These are phyloP conservation scores for Pissodes strobi DNA, from an alignment of 1,140 invertebrate species.

Conservation along the genomic window DNA sequence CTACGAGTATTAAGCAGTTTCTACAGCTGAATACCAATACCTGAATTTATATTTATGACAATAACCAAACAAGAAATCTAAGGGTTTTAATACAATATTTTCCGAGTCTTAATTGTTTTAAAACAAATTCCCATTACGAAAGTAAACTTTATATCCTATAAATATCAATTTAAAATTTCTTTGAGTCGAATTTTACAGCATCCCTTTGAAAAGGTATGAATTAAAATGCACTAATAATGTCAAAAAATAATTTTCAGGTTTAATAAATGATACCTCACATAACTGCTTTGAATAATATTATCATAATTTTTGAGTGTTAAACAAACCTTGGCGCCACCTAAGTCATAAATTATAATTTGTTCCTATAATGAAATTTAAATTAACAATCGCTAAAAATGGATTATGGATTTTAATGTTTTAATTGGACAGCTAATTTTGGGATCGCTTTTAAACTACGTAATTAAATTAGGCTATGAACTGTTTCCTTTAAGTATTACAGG, in stretches of 20 bases:
- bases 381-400: slow-evolving; percentile 21
- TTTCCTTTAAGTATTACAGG: too few species aligned
- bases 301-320: slow-evolving; percentile 35
- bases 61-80: not conserved
- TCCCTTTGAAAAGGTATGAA: slow-evolving; percentile 22
- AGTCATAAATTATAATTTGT: slow-evolving; percentile 34
- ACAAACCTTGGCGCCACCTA: slow-evolving; percentile 27
- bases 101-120: too few species aligned
- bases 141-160: slow-evolving; percentile 21
- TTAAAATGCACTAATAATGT: slow-evolving; percentile 35
- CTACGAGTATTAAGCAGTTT: too few species aligned
- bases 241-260: slow-evolving; percentile 29
- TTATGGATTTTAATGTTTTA: slow-evolving; percentile 5
- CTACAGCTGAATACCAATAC: too few species aligned
- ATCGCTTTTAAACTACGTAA: too few species aligned
- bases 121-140: too few species aligned
- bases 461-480: too few species aligned
- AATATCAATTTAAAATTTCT: slow-evolving; percentile 27
- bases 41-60: slow-evolving; percentile 1
- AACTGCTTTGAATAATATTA: slow-evolving; percentile 34
- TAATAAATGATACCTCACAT: slow-evolving; percentile 33
- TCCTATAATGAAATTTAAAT: slow-evolving; percentile 27
- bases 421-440: not conserved
- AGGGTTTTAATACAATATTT: too few species aligned
- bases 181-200: slow-evolving; percentile 23